Conservation (phyloP, 2,113 vertebrate genomes). For the Capreolus pygargus region DNA sequence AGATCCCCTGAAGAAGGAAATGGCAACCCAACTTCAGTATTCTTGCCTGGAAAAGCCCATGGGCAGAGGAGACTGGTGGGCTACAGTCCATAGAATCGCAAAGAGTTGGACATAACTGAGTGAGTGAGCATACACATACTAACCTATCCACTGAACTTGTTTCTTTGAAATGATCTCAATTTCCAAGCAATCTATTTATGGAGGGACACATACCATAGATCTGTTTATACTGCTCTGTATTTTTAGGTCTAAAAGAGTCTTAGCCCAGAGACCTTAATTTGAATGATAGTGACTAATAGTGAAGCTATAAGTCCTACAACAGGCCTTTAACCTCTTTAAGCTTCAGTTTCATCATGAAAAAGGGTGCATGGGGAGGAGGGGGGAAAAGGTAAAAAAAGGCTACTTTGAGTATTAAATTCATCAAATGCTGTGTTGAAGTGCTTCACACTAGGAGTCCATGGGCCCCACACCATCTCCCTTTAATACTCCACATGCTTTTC, state of each 20-base stretch:
- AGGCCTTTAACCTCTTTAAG: not conserved
- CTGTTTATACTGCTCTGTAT: not conserved
- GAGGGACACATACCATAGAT: not conserved
- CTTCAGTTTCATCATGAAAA: constrained; percentile 8
- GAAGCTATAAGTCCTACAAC: not conserved
- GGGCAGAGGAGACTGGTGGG: not conserved
- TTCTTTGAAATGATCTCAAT: not conserved
- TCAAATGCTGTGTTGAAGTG: not conserved
- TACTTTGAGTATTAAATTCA: not conserved
- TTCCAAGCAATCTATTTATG: not conserved
- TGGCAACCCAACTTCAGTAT: not conserved
- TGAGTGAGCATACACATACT: not conserved
- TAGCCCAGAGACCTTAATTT: not conserved
- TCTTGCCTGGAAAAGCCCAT: not conserved
- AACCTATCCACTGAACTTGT: not conserved
- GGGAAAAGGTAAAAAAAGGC: not conserved
- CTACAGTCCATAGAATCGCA: not conserved
- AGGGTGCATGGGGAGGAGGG: fast-evolving
- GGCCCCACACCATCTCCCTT: not conserved
- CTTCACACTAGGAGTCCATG: not conserved
- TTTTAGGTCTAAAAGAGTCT: not conserved
- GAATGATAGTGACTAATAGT: not conserved
- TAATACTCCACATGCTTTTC: not conserved
- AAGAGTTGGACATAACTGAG: not conserved
- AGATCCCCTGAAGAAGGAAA: not conserved